Evolutionary conservation across 2,888 invertebrate genomes (phyloP).

Genomic region (Lasioglossum oenotherae): DNA sequence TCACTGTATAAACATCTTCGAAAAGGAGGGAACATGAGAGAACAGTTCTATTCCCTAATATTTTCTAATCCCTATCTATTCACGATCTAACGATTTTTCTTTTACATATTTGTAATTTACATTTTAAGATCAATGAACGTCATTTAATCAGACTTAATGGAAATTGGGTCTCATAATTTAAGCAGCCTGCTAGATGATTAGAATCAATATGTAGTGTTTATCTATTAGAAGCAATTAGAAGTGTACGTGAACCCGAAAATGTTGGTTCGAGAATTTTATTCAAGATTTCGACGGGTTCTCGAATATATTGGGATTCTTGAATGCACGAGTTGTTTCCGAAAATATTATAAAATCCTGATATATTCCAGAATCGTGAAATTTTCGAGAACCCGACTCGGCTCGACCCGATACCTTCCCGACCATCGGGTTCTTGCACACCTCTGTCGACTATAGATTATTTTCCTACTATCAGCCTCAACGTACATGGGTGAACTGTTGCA

Average conservation of each 20-base stretch:
- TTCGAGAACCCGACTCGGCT: too few species aligned
- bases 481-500: slow-evolving; percentile 83
- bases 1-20: background rate
- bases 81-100: background rate
- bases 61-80: background rate
- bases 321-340: too few species aligned
- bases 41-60: background rate
- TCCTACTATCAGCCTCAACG: slow-evolving; percentile 57
- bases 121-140: background rate
- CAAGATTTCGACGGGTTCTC: too few species aligned
- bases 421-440: background rate
- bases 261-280: too few species aligned
- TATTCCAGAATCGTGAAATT: too few species aligned
- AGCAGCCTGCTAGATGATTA: background rate
- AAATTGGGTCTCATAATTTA: background rate
- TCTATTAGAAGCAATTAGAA: background rate
- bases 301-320: too few species aligned
- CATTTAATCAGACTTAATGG: background rate
- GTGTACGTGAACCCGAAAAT: background rate
- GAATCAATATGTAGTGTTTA: background rate
- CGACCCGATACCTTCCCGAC: too few species aligned
- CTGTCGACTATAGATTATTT: background rate
- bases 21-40: background rate
- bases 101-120: background rate
- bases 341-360: too few species aligned